phyloP scores from a whole-genome alignment of 2,797 vertebrate species.

The Manis crassicaudata region DNA sequence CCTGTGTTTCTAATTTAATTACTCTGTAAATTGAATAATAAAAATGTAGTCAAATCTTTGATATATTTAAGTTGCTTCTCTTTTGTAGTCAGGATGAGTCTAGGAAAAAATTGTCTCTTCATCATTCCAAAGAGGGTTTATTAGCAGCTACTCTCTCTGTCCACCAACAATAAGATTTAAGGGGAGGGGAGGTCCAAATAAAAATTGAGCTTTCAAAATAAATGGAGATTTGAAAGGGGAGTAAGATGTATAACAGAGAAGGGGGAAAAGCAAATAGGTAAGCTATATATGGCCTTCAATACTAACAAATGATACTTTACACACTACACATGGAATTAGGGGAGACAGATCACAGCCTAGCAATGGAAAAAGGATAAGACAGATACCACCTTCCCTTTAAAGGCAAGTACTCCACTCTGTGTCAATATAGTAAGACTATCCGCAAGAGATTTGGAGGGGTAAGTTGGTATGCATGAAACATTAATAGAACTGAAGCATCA shows the following conservation, averaged over 20 bases:
- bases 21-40: not conserved
- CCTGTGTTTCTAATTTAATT: slow-evolving; percentile 24
- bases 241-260: not conserved
- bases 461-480: not conserved
- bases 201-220: not conserved
- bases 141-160: not conserved
- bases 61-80: not conserved
- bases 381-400: not conserved
- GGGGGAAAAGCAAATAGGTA: not conserved
- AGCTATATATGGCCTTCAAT: not conserved
- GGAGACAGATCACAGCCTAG: not conserved
- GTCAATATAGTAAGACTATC: not conserved
- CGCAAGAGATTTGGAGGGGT: not conserved
- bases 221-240: not conserved
- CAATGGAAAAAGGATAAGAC: not conserved
- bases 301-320: not conserved
- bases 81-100: not conserved
- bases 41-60: not conserved
- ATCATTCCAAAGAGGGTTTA: not conserved
- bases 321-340: not conserved
- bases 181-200: not conserved
- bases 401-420: not conserved
- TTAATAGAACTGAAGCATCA: not conserved
- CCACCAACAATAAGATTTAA: not conserved
- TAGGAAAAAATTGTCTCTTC: not conserved